Percentiles rank a stretch among this genome's conserved stretches.
phyloP scores from a whole-genome alignment of 2,113 vertebrate genomes.

The Apteryx owenii region DNA sequence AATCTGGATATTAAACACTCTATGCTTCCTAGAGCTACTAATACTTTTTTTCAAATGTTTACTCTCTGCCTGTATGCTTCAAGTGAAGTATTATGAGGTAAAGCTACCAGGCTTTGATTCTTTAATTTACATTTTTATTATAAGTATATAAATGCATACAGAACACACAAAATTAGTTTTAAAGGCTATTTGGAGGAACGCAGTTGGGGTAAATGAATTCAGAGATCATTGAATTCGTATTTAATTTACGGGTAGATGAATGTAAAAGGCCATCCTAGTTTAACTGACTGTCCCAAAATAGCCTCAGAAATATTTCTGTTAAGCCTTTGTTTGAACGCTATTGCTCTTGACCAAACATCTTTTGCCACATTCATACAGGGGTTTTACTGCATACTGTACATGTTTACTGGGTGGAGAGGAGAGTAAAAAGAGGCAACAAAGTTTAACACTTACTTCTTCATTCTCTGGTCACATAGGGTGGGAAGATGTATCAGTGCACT shows the following conservation, averaged over 20 bases:
- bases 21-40: constrained; percentile 37
- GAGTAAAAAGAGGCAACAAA: not conserved
- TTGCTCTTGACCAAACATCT: not conserved
- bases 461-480: accelerated
- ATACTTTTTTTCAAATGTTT: constrained; percentile 9
- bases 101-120: constrained; percentile 8
- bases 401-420: not conserved
- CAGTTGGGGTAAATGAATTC: not conserved
- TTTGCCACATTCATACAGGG: not conserved
- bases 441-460: not conserved
- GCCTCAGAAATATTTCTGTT: not conserved
- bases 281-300: not conserved
- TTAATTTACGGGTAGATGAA: not conserved
- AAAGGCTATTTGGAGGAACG: not conserved
- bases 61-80: constrained; percentile 14
- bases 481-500: not conserved
- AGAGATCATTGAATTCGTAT: not conserved
- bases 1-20: constrained; percentile 65
- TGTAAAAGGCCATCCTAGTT: not conserved
- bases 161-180: not conserved
- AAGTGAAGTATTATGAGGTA: constrained; percentile 1
- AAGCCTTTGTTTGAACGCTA: not conserved
- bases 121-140: constrained; percentile 59
- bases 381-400: not conserved
- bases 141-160: constrained; percentile 20